These are phyloP conservation scores for Aphidius gifuensis DNA, from an alignment of 1,140 invertebrate species.

Conservation along the genomic window DNA sequence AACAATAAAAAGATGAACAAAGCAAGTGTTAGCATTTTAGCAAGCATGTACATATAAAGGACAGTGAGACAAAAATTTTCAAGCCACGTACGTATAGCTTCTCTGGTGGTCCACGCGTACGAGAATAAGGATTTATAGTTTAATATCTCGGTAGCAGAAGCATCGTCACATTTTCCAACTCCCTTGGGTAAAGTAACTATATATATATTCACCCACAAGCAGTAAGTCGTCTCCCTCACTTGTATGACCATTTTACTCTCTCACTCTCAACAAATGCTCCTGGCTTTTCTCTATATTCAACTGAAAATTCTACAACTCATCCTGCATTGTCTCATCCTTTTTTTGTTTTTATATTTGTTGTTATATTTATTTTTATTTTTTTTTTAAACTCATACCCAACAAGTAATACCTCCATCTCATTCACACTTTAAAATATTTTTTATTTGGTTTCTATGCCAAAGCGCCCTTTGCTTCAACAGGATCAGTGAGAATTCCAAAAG, in stretches of 20 bases:
- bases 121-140: conserved; percentile 57
- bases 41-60: background rate
- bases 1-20: too few relatives aligned
- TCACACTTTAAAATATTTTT: conserved; percentile 2
- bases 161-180: conserved; percentile 55
- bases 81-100: conserved; percentile 20
- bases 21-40: background rate
- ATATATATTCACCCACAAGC: conserved; percentile 27
- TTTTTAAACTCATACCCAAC: too few relatives aligned
- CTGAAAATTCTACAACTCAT: conserved; percentile 9
- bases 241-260: background rate
- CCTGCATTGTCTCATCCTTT: conserved; percentile 3
- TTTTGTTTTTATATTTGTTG: background rate
- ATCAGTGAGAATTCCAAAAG: conserved; percentile 38
- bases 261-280: background rate
- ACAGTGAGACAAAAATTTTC: conserved; percentile 21
- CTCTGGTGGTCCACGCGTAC: conserved; percentile 40
- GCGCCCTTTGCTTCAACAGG: conserved; percentile 18
- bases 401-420: background rate
- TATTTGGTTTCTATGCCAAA: background rate
- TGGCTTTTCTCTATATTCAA: conserved; percentile 5
- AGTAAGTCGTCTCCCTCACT: conserved; percentile 20
- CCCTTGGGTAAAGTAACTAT: conserved; percentile 44
- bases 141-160: conserved; percentile 52
- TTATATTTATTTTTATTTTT: too few relatives aligned